These are phyloP conservation scores for Odocoileus virginianus DNA, from an alignment of 2,113 vertebrate species.

Conservation along the genomic window DNA sequence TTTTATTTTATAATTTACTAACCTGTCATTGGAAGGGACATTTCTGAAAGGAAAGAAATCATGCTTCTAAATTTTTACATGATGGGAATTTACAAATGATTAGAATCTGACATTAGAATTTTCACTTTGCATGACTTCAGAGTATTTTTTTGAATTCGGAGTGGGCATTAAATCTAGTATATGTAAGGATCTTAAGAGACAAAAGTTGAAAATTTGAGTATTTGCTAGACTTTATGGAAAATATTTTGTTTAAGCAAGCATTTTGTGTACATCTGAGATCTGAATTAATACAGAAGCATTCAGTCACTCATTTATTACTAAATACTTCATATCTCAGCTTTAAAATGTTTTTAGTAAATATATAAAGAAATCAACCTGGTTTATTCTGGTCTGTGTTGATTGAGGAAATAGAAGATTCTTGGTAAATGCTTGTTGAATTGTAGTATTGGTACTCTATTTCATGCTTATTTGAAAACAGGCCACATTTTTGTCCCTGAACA, in stretches of 20 bases:
- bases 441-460: background rate
- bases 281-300: slow-evolving; percentile 16
- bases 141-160: background rate
- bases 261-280: slow-evolving; percentile 36
- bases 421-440: background rate
- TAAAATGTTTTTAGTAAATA: slow-evolving; percentile 54
- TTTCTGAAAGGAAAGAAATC: slow-evolving; percentile 13
- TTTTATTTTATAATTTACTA: slow-evolving; percentile 1
- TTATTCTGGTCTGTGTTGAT: slow-evolving; percentile 29
- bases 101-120: background rate
- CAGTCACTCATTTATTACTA: background rate
- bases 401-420: background rate
- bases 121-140: background rate
- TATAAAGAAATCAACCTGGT: slow-evolving; percentile 29
- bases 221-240: slow-evolving; percentile 13
- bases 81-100: background rate
- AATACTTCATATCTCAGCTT: slow-evolving; percentile 40
- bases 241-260: background rate
- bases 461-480: background rate
- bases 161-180: background rate
- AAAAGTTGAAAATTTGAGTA: slow-evolving; percentile 13
- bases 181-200: background rate
- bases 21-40: background rate
- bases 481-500: background rate
- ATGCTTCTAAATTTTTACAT: background rate